A percentile compares a stretch with the other conserved stretches of the same genome.
Conservation (phyloP, 2,888 invertebrate species). For the Seira sanloemensis region DNA sequence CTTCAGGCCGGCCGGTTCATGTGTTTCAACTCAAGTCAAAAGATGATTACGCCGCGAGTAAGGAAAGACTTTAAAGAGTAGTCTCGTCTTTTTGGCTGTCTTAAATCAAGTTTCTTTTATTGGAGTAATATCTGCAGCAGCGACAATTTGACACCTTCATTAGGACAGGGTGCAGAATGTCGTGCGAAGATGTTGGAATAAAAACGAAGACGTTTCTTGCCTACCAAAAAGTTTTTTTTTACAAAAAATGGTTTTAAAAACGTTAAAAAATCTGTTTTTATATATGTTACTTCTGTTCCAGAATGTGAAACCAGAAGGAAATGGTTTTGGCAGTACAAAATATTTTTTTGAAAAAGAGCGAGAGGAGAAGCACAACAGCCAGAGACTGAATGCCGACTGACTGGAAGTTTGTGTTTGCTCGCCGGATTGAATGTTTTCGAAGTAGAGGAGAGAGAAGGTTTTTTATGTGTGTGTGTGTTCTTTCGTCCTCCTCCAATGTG, state of each 20-base stretch:
- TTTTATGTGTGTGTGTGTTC: neutral
- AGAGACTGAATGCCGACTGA: conserved; percentile 63
- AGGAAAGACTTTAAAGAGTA: too few relatives aligned
- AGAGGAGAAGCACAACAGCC: conserved; percentile 50
- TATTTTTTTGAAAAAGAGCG: neutral
- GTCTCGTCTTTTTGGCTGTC: too few relatives aligned
- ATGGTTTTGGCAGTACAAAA: conserved; percentile 2
- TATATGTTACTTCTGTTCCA: neutral
- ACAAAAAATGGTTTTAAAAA: neutral
- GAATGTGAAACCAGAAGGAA: too few relatives aligned
- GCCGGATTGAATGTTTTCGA: conserved; percentile 54
- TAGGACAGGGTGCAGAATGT: neutral
- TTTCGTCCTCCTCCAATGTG: neutral
- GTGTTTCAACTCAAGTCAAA: neutral
- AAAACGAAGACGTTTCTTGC: too few relatives aligned
- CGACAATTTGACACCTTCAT: neutral
- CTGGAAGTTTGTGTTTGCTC: conserved; percentile 51
- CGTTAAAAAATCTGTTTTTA: neutral
- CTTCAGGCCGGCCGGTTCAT: conserved; percentile 43
- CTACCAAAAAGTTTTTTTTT: neutral
- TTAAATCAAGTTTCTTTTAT: too few relatives aligned
- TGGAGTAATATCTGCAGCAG: neutral
- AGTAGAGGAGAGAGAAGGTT: too few relatives aligned
- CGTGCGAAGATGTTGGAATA: neutral
- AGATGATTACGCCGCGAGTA: too few relatives aligned